Evolutionary conservation across 2,797 vertebrate genomes (phyloP), one percentile per base, ranked within the genome.

Genomic region (Sternotherus odoratus): DNA sequence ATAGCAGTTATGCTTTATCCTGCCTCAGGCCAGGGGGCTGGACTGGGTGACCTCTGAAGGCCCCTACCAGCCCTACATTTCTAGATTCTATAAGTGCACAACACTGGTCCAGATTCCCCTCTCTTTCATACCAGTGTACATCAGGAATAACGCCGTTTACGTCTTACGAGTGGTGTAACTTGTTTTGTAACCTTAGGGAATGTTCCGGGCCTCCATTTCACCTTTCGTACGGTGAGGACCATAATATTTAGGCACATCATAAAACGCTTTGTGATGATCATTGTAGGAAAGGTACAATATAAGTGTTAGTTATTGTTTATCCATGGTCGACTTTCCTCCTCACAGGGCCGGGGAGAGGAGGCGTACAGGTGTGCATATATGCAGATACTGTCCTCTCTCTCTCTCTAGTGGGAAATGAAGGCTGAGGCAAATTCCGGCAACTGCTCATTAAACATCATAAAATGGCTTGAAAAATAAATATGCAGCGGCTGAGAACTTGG

Each of bases 391-490:
- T 60, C 26, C 5, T 26, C 23, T 12, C 5, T 46, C 36, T 46
- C 36, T 72, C 23, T 74, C 90, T 94, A 50, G 30, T 72, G 86
- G 63, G 63, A 66, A 36, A 66, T 21, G 17, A 28, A 91, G 83
- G 81, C 79, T 86, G 12, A 51, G 66, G 54, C 15, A 90, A 95
- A 93, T 84, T 81, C 83, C 93, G 82, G 60, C 91, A 95, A 66
- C 54, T 48, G 90, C 83, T 96, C 81, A 93, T 91, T 96, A 96
- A 96, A 95, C 96, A 86, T 89, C 94, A 93, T 96, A 60, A 96
- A 97, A 96, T 92, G 89, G 81, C 83, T 90, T 94, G 92, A 89
- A 96, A 96, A 96, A 90, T 88, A 95, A 95, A 96, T 93, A 95
- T 48, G 28, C 84, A 93, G 93, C 92, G 90, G 81, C 86, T 92